Conservation (phyloP, 1,140 invertebrate species). For the Glossosoma conforme region DNA sequence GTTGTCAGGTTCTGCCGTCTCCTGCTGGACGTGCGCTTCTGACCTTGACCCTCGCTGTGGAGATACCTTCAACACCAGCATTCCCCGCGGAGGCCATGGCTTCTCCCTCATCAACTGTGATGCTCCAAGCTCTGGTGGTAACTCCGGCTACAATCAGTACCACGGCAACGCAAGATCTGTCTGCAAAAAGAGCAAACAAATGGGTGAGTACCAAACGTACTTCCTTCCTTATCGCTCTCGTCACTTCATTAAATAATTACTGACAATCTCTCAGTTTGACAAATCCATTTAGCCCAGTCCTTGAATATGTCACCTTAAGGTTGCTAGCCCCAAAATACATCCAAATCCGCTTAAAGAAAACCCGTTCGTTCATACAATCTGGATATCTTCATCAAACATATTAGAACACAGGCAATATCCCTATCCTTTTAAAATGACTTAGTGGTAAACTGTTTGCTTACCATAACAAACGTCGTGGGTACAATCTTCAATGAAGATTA, state of each 20-base stretch:
- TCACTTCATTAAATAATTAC: neutral
- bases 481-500: too few relatives aligned
- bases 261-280: too few relatives aligned
- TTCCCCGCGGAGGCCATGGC: slow-evolving; percentile 39
- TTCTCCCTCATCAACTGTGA: slow-evolving; percentile 57
- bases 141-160: slow-evolving; percentile 41
- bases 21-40: slow-evolving; percentile 71
- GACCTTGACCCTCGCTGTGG: slow-evolving; percentile 61
- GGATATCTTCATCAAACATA: too few relatives aligned
- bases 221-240: neutral
- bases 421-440: too few relatives aligned
- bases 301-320: too few relatives aligned
- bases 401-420: too few relatives aligned
- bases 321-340: too few relatives aligned
- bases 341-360: too few relatives aligned
- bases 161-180: slow-evolving; percentile 42
- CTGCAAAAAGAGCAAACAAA: slow-evolving; percentile 49
- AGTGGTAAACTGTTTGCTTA: too few relatives aligned
- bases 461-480: too few relatives aligned
- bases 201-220: slow-evolving; percentile 35
- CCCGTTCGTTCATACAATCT: too few relatives aligned
- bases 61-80: slow-evolving; percentile 64
- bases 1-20: slow-evolving; percentile 55
- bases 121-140: slow-evolving; percentile 35
- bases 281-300: too few relatives aligned